These are phyloP conservation scores for Elaphurus davidianus DNA, from an alignment of 2,113 vertebrate species.

Conservation along the genomic window DNA sequence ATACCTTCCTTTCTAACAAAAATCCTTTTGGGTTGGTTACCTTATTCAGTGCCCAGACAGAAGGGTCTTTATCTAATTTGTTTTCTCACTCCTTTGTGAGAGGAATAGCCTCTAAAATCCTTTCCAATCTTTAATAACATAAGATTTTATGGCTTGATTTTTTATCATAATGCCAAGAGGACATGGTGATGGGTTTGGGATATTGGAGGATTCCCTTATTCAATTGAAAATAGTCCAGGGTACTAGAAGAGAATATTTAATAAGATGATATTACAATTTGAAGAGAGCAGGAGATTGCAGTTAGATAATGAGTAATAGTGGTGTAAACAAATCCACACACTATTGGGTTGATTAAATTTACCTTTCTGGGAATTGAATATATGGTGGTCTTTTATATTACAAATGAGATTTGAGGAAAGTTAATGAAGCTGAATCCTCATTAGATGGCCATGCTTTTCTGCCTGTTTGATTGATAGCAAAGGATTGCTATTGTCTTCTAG, in stretches of 20 bases:
- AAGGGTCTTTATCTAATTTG: neutral
- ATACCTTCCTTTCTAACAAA: neutral
- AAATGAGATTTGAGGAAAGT: conserved; percentile 56
- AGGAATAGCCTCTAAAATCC: neutral
- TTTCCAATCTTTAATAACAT: neutral
- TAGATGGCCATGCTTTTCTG: conserved; percentile 50
- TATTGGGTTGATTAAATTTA: conserved; percentile 36
- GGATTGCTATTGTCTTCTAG: conserved; percentile 57
- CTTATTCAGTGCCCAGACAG: neutral
- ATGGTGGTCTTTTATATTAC: conserved; percentile 36
- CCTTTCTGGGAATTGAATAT: conserved; percentile 38
- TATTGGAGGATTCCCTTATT: neutral
- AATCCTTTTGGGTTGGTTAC: neutral
- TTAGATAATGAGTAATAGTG: neutral
- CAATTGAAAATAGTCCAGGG: neutral
- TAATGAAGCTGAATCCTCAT: conserved; percentile 67
- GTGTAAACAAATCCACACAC: conserved; percentile 19
- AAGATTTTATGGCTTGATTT: neutral
- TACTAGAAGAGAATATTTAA: neutral
- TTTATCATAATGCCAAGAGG: neutral
- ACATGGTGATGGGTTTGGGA: neutral
- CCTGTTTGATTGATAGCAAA: conserved; percentile 63
- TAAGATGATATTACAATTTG: neutral
- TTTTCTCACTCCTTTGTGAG: neutral
- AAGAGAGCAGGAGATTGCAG: neutral